Evolutionary conservation across 2,888 invertebrate genomes (phyloP), one percentile per base, ranked within the genome.

Genomic region (Trichogramma dendrolimi): DNA sequence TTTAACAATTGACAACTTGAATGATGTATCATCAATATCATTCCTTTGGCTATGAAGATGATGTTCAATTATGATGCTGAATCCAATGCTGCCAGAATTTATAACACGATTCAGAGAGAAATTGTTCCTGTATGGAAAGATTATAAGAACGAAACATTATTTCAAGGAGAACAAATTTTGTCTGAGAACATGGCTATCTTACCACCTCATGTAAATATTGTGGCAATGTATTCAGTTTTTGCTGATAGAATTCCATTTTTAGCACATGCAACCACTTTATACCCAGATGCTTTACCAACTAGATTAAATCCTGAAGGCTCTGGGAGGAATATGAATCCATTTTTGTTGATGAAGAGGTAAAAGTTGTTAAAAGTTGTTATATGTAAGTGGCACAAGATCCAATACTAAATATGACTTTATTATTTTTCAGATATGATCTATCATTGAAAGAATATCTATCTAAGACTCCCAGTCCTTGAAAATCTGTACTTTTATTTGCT

Each of bases 21-120:
- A 68, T 11, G 66, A 73, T 44, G 5, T 72, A 6, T 68, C 71
- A 7, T n/a, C n/a, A n/a, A n/a, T n/a, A 70, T 73, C 40, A 87
- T 84, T 77, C 87, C 88, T 0, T 77, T 92, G 66, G 94, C 94
- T 5, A 81, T 94, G 14, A 94, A 94, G 81, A 90, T 94, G 87
- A 90, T 94, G 90, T 94, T 93, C 72, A 94, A 94, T 78, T 94
- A 93, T 74, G 90, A 91, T 69, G 88, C 90, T 4, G 90, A 91
- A 74, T 91, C 91, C 14, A 91, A 89, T 76, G 89, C 92, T 0
- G 81, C 85, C 68, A 84, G 88, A 14, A 91, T 94, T 67, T 78
- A 91, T 68, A 83, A 84, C 58, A 88, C 88, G 5, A 92, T 94
- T 91, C 86, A 88, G 71, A 85, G 87, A 64, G 94, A 94, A 81